These are phyloP conservation scores for Ictidomys tridecemlineatus DNA, from an alignment of 2,113 vertebrate genomes.

Conservation along the genomic window DNA sequence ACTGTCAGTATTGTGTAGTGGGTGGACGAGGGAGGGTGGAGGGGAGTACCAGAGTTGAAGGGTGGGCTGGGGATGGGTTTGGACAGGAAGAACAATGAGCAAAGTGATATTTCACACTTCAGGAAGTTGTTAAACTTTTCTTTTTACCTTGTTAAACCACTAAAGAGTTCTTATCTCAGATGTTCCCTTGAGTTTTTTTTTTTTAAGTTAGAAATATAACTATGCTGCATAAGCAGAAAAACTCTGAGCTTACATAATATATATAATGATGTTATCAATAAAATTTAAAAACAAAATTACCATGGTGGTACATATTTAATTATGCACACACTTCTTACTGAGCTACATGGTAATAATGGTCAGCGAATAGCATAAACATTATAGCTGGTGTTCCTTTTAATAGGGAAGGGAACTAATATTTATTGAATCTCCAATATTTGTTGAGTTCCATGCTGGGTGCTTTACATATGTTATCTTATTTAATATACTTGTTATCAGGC, in stretches of 20 bases:
- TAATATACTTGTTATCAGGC: not conserved
- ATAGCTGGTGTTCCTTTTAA: conserved; percentile 59
- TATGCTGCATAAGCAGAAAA: conserved; percentile 68
- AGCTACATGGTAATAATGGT: conserved; percentile 18
- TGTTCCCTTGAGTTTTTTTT: not conserved
- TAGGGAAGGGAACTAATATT: conserved; percentile 62
- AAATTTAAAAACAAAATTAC: conserved; percentile 62
- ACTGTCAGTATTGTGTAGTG: not conserved
- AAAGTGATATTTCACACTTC: not conserved
- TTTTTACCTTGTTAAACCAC: not conserved
- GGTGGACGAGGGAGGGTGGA: not conserved
- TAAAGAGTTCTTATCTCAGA: conserved; percentile 28
- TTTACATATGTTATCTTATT: conserved; percentile 14
- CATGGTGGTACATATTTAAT: conserved; percentile 67
- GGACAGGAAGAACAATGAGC: not conserved
- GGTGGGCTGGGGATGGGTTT: not conserved
- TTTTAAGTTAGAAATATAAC: conserved; percentile 52
- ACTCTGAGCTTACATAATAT: conserved; percentile 61
- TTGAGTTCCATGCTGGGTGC: not conserved
- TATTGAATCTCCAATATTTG: conserved; percentile 58
- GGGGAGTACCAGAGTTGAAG: not conserved
- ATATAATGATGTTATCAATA: conserved; percentile 69
- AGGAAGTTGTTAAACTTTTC: not conserved
- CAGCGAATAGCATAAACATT: not conserved
- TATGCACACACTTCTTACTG: conserved; percentile 58